These are phyloP conservation scores for Crambe crambe DNA, from an alignment of 37 sponge, comb jelly and placozoan species.

Conservation along the genomic window DNA sequence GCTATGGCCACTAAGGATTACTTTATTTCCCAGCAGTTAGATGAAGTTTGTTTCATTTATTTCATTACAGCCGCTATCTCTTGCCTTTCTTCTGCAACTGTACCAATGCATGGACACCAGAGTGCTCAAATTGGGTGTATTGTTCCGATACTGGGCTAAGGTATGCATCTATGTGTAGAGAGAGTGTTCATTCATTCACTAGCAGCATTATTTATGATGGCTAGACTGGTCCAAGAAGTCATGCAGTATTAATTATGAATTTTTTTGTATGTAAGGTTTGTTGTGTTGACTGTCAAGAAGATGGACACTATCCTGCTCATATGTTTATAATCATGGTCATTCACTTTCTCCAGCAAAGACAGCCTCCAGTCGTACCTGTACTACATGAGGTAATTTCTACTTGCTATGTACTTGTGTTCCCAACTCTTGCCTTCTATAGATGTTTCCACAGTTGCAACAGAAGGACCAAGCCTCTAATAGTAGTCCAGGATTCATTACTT, in stretches of 20 bases:
- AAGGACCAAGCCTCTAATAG: background rate
- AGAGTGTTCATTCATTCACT: background rate
- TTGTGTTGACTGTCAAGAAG: conserved; percentile 45
- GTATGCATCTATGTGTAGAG: too few species aligned
- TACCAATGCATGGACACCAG: conserved; percentile 50
- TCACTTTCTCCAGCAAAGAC: conserved; percentile 60
- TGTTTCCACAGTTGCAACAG: background rate
- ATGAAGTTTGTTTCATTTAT: too few species aligned
- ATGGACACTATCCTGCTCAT: conserved; percentile 58
- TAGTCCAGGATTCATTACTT: background rate
- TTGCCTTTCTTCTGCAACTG: conserved; percentile 21
- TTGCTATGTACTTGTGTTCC: background rate
- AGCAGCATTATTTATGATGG: too few species aligned
- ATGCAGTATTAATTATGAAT: background rate
- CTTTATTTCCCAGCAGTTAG: too few species aligned
- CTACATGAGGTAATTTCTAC: conserved; percentile 45
- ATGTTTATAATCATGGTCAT: conserved; percentile 63
- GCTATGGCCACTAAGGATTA: too few species aligned
- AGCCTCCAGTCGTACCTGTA: conserved; percentile 47
- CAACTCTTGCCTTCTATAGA: background rate
- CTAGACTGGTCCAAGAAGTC: too few species aligned
- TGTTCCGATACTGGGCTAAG: conserved; percentile 61
- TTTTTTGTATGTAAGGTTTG: conserved; percentile 33
- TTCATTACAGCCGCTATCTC: conserved; percentile 31
- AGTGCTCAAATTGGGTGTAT: conserved; percentile 20